Base-by-base conservation (phyloP, 2,888 invertebrate species). In the Galeruca laticollis region DNA sequence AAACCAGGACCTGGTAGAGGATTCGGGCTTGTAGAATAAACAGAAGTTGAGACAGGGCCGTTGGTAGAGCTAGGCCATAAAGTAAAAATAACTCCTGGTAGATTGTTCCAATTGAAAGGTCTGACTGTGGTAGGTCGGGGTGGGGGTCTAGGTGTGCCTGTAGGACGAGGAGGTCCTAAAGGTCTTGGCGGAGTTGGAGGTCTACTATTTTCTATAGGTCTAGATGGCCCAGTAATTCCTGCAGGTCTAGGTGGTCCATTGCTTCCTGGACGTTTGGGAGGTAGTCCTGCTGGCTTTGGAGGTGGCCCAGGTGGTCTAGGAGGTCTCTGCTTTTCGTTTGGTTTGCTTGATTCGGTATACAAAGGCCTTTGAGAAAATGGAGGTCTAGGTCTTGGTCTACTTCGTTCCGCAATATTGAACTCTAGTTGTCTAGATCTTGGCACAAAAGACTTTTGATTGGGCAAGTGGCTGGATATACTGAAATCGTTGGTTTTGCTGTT, bases 11-110 rank as follows among this genome's bases (percentile, higher is more conserved):
- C 60, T 60, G 6, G 47, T 31, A 40, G 13, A 11, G 43, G 54
- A 31, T 37, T 60, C 21, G 59, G 47, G 15, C 60, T 52, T n/a
- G 65, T 73, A 9, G 66, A 52, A 49, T 73, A 73, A 21, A 73
- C 71, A 18, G 73, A 73, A 13, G 73, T 73, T 5, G 71, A 69
- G 2, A 71, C 71, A 21, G 71, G 73, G 9, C 67, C 67, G 15
- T 67, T 71, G 3, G 67, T 66, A 15, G 69, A 69, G 21, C 66
- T 67, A 1, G 73, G 73, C 71, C 68, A 67, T 11, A 71, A 60
- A 3, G 73, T 73, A 26, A 73, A 68, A 35, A 73, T 57, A 6
- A 66, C 70, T 10, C 70, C 69, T 47, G 73, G 72, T 33, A 65
- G 8, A 47, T 60, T 66, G 35, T 66, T 66, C 66, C 66, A 66